Evolutionary conservation across 2,888 invertebrate species (phyloP).

Genomic region (Tenthredo mesomela): DNA sequence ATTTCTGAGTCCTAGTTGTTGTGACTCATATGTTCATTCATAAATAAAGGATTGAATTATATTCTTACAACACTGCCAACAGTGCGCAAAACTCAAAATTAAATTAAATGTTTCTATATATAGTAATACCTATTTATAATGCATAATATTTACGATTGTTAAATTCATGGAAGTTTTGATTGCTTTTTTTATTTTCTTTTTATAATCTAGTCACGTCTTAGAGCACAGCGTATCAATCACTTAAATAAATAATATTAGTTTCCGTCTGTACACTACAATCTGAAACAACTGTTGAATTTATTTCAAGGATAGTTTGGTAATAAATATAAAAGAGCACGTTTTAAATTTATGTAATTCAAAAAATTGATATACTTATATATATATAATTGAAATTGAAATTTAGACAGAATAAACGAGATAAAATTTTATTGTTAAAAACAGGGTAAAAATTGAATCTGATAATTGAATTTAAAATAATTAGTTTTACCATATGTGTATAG

Average conservation of each 20-base stretch:
- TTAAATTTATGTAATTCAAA: not conserved
- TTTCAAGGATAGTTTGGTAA: constrained; percentile 15
- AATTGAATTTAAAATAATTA: constrained; percentile 26
- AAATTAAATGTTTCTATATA: constrained; percentile 64
- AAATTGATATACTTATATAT: not conserved
- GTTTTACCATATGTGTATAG: constrained; percentile 17
- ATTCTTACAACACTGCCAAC: constrained; percentile 36
- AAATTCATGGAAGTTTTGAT: constrained; percentile 67
- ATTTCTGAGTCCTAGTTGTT: not conserved
- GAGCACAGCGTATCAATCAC: constrained; percentile 71
- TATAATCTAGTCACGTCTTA: constrained; percentile 76
- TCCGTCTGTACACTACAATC: constrained; percentile 63
- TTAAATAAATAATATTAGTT: constrained; percentile 69
- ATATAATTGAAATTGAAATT: constrained; percentile 2
- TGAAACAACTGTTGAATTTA: constrained; percentile 1
- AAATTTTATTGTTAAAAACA: constrained; percentile 30
- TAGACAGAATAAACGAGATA: not conserved
- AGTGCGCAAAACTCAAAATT: constrained; percentile 55
- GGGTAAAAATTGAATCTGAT: constrained; percentile 39
- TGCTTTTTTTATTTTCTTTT: constrained; percentile 67
- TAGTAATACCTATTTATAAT: constrained; percentile 59
- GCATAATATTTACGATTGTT: constrained; percentile 69
- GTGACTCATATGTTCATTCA: not conserved
- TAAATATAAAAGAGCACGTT: constrained; percentile 29
- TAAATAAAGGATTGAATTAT: not conserved